Conservation (phyloP, 2,113 vertebrate species). For the Macheiramphus alcinus region DNA sequence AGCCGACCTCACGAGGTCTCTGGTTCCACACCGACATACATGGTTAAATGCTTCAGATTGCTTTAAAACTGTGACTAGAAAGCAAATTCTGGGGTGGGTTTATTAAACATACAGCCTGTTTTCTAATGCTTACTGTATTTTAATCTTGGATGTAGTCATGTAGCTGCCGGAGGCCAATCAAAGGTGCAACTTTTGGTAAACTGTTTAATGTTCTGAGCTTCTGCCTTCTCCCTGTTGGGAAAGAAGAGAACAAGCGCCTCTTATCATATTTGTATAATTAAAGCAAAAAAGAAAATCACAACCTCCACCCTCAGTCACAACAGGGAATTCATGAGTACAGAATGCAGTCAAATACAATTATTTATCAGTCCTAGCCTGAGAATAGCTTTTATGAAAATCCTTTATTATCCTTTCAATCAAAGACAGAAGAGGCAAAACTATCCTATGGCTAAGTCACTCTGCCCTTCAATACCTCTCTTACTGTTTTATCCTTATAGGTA, state of each 20-base stretch:
- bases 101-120: not conserved
- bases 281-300: not conserved
- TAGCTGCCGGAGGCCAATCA: not conserved
- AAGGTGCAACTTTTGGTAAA: not conserved
- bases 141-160: not conserved
- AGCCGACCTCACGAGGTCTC: not conserved
- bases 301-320: not conserved
- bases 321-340: not conserved
- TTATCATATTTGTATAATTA: conserved; percentile 34
- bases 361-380: not conserved
- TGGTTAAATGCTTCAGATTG: not conserved
- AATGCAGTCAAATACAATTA: not conserved
- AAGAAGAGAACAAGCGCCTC: not conserved
- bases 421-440: not conserved
- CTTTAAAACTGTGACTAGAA: not conserved
- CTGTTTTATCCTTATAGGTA: not conserved
- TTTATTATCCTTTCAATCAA: not conserved
- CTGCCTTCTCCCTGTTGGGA: not conserved
- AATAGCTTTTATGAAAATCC: not conserved
- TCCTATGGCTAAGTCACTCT: not conserved
- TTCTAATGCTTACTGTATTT: not conserved
- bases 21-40: rapidly evolving
- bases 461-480: not conserved
- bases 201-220: not conserved
- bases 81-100: not conserved